Conservation (phyloP, 2,113 vertebrate genomes). For the Balaeniceps rex region DNA sequence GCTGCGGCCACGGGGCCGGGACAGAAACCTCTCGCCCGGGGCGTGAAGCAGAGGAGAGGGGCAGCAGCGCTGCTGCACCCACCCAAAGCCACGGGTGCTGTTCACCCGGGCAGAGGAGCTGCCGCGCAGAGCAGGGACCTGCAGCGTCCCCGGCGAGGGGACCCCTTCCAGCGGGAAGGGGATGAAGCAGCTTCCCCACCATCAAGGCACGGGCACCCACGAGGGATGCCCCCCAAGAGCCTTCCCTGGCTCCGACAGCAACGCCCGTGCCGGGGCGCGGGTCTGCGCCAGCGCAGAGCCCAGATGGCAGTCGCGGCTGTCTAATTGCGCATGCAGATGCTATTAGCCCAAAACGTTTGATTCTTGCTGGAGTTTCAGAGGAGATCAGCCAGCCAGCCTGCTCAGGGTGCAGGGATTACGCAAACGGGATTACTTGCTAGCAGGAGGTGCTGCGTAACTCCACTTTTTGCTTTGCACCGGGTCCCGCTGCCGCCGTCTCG, state of each 20-base stretch:
- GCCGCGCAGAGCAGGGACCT: too few relatives aligned
- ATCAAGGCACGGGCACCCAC: too few relatives aligned
- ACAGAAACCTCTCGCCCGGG: not conserved
- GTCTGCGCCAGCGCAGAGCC: not conserved
- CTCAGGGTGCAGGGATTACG: not conserved
- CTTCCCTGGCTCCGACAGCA: accelerated
- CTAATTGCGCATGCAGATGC: slow-evolving; percentile 21
- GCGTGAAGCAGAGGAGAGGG: not conserved
- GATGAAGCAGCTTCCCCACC: accelerated
- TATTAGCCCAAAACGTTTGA: slow-evolving; percentile 57
- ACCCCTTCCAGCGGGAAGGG: accelerated
- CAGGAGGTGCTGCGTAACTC: not conserved
- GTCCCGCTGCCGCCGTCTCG: not conserved
- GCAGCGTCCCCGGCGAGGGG: accelerated
- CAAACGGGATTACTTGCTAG: not conserved
- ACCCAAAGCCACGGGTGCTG: not conserved
- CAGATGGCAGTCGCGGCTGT: slow-evolving; percentile 58
- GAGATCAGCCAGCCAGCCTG: slow-evolving; percentile 25
- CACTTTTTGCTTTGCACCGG: not conserved
- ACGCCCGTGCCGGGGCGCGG: not conserved
- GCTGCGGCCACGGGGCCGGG: accelerated
- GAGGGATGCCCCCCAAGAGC: too few relatives aligned
- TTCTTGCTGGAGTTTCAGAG: not conserved
- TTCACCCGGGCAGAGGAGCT: not conserved
- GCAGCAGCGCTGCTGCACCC: not conserved